phyloP scores from a whole-genome alignment of 2,113 vertebrate genomes.

The Phalacrocorax brasilianus region DNA sequence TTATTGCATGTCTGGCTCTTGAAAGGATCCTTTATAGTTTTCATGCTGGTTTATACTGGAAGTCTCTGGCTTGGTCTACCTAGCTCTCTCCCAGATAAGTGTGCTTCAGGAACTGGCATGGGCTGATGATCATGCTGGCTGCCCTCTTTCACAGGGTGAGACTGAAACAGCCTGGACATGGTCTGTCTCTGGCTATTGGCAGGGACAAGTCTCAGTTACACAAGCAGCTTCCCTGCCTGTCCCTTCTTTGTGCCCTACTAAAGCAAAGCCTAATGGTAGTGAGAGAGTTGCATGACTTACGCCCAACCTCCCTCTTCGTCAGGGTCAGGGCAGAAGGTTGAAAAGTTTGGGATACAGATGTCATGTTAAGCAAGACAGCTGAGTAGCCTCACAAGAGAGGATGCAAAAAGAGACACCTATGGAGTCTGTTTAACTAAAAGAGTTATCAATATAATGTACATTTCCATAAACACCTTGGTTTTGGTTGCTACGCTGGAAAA shows the following conservation, averaged over 20 bases:
- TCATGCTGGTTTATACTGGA: not conserved
- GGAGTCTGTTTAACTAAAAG: not conserved
- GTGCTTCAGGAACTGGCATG: not conserved
- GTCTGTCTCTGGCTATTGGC: not conserved
- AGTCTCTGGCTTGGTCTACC: not conserved
- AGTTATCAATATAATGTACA: not conserved
- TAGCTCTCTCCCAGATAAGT: not conserved
- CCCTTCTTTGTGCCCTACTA: not conserved
- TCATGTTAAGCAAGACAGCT: not conserved
- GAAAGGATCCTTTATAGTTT: not conserved
- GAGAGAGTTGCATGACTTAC: fast-evolving
- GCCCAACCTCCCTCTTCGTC: not conserved
- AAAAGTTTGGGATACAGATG: not conserved
- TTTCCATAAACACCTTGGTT: not conserved
- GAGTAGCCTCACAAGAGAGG: not conserved
- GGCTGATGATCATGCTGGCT: not conserved
- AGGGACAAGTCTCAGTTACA: not conserved
- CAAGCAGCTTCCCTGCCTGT: not conserved
- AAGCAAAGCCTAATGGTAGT: not conserved
- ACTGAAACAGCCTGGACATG: not conserved
- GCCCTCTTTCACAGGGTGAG: not conserved
- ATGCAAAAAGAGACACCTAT: not conserved
- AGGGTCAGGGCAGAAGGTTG: not conserved
- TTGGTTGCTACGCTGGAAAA: not conserved
- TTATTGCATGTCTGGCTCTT: not conserved